A percentile compares a stretch with the other conserved stretches of the same genome.
Evolutionary conservation across 2,888 invertebrate genomes (phyloP).

Genomic region (Megamerina dolium): DNA sequence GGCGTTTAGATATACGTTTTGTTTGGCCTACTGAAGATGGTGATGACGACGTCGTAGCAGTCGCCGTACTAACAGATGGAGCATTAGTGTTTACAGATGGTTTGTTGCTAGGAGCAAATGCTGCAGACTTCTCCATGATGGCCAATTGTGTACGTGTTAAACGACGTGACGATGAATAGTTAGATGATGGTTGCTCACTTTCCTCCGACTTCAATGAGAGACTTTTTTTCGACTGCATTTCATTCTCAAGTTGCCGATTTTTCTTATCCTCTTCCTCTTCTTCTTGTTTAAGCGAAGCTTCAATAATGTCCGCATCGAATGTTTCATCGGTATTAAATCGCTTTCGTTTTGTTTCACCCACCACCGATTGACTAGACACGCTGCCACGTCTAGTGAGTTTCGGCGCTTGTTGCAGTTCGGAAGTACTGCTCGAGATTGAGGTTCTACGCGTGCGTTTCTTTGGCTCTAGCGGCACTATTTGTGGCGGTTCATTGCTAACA

Average conservation of each 20-base stretch:
- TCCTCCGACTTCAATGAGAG: slow-evolving; percentile 1
- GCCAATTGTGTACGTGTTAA: slow-evolving; percentile 34
- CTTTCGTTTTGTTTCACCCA: not conserved
- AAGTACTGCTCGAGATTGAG: slow-evolving; percentile 24
- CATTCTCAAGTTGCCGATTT: not conserved
- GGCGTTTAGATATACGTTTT: slow-evolving; percentile 19
- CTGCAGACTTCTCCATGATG: slow-evolving; percentile 28
- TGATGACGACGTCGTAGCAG: slow-evolving; percentile 5
- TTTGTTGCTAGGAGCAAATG: slow-evolving; percentile 12
- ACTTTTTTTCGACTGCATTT: slow-evolving; percentile 1
- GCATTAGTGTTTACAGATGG: not conserved
- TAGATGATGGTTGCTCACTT: slow-evolving; percentile 12
- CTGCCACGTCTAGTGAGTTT: slow-evolving; percentile 22
- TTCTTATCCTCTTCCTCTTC: slow-evolving; percentile 6
- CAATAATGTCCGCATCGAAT: slow-evolving; percentile 12
- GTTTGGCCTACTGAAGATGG: slow-evolving; percentile 10
- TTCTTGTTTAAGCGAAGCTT: slow-evolving; percentile 5
- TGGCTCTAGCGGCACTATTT: too few species aligned
- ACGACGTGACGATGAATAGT: slow-evolving; percentile 26
- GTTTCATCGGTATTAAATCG: slow-evolving; percentile 15
- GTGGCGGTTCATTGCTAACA: slow-evolving; percentile 13
- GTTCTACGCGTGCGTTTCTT: slow-evolving; percentile 25
- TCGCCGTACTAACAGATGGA: too few species aligned
- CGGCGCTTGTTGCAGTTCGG: slow-evolving; percentile 22
- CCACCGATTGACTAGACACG: slow-evolving; percentile 16